Evolutionary conservation across 2,888 invertebrate species (phyloP), one percentile per base, ranked within the genome.

Genomic region (Parapristionchus giblindavisi): DNA sequence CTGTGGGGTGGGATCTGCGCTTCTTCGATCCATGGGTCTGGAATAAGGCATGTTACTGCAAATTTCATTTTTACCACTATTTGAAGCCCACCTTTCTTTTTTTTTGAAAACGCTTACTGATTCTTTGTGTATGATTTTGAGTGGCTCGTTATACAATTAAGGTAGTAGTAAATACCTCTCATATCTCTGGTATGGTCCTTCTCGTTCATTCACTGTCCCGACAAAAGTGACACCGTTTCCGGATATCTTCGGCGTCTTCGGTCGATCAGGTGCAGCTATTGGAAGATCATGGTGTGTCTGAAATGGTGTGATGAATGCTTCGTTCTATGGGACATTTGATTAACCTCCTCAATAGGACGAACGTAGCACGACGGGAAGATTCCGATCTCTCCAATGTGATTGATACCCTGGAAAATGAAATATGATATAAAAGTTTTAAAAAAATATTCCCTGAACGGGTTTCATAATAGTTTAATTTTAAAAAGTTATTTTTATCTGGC

Each of bases 311-410:
- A 56, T 11, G 14, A n/a, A 24, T 56, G 14, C 24, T 27, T 27
- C 11, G 24, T 24, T 24, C 56, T n/a, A 17, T n/a, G 11, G 21
- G 21, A 48, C 48, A 21, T 11, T 14, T 21, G 14, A 48, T 8
- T 24, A 8, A 71, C 29, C 4, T 75, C 75, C 4, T 75, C 75
- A 17, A 65, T 38, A 17, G 54, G 75, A n/a, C 63, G 77, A 17
- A 85, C 86, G 76, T 85, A 86, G 60, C 79, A 79, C 14, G 77
- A 74, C 6, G 86, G 86, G 68, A 86, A 86, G 52, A 86, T 85
- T 54, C 86, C 86, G 68, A 86, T 80, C 61, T 80, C 76, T n/a
- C 84, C 85, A 29, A 82, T 79, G 58, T 82, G 79, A 70, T 85
- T 85, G 24, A 75, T 77, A 34, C 84, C 83, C 73, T 73, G 48